Evolutionary conservation across 2,797 vertebrate genomes (phyloP), one percentile per base, ranked within the genome.

Genomic region (Yasuhikotakia modesta): DNA sequence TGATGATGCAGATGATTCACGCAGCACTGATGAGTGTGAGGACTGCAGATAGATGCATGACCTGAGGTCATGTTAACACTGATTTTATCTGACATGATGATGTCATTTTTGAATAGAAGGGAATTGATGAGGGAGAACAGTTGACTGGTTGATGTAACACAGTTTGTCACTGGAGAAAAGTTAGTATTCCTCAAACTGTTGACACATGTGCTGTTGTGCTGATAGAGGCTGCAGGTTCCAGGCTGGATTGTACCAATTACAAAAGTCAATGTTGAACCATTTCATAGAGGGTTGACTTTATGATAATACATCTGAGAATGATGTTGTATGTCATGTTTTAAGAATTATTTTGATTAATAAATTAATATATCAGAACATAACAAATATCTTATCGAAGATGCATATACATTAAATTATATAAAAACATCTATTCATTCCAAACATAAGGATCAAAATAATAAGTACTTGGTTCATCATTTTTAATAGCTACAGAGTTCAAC

Each of bases 121-220:
- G 35, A 67, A 24, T 61, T 5, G 4, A 45, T 11, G 24, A 48
- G 19, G 4, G 24, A 21, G 45, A 61, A 16, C 46, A 35, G 11
- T n/a, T 76, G 50, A 74, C 21, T 11, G 55, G 35, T 2, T 55
- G 63, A 58, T 76, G 35, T 30, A 13, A 12, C 22, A 58, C 63
- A 57, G 35, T 21, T 76, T 24, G 21, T 4, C 4, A 2, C 24
- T 24, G 4, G 22, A 58, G 12, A 22, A 11, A 16, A 58, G 22
- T 2, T 7, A 7, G 17, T 58, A 53, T 60, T 58, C 21, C 16
- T 27, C 21, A 30, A 27, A 16, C 6, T 27, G 11, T 13, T 68
- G 35, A 58, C 52, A 58, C 52, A 57, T 57, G 22, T 12, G 55
- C 21, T 58, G 55, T 27, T 58, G 0, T 14, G 55, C 55, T 27